Base-by-base conservation (phyloP, 2,113 vertebrate species). In the Platysteira castanea region DNA sequence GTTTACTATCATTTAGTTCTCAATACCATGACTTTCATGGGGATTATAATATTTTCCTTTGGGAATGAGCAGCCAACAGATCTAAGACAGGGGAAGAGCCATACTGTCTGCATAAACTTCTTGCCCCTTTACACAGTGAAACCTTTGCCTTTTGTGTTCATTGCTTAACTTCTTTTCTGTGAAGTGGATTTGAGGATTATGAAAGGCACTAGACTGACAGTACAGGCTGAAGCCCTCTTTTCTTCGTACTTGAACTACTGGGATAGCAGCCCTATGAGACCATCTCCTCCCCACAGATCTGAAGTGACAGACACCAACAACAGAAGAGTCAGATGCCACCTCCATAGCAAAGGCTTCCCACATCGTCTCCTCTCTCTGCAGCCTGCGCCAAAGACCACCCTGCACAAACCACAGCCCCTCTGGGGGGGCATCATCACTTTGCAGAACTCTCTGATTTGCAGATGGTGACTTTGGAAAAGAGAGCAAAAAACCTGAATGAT, bases 11-110 rank as follows among this genome's bases (percentile, higher is more conserved):
- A 42, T 97, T 97, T 94, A 84, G 54, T 96, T 94, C 86, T 79
- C 85, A 93, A 84, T 73, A 76, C 78, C 37, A 70, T 93, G 95
- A 95, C 87, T 95, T 89, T 30, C 94, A 77, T 70, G 79, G 94
- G 94, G 90, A 94, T 95, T 93, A 80, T 93, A 88, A 84, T 75
- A 50, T 31, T 69, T 85, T 90, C 26, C 46, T 74, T 86, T 39
- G 33, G 57, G 83, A 92, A 89, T 31, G 80, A 94, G 79, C 52
- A 88, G 74, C 71, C 67, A 82, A 22, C 18, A 82, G 19, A 84
- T 20, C 63, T 61, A 42, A 57, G 10, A 46, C 4, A 41, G 30
- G 18, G 21, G 10, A 28, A 68, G 9, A 23, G 9, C 42, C 50
- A 9, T 37, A 21, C 10, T 74, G 87, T 27, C 64, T 80, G 65